phyloP scores from a whole-genome alignment of 2,113 vertebrate species.

The Scophthalmus maximus region DNA sequence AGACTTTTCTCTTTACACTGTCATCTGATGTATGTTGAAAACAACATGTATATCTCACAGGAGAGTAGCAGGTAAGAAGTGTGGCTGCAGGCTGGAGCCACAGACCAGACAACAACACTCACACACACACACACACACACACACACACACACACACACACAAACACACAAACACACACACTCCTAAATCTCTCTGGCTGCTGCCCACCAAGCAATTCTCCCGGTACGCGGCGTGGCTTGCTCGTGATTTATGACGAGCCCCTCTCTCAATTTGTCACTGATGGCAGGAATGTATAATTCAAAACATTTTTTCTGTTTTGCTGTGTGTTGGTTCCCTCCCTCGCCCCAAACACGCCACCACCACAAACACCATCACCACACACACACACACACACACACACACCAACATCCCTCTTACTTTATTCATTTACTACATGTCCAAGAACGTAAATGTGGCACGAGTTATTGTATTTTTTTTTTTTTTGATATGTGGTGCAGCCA shows the following conservation, averaged over 20 bases:
- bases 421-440: slow-evolving; percentile 51
- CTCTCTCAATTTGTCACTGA: slow-evolving; percentile 81
- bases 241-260: slow-evolving; percentile 81
- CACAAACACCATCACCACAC: neutral
- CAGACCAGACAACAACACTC: slow-evolving; percentile 46
- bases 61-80: slow-evolving; percentile 10
- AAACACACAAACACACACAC: slow-evolving; percentile 39
- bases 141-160: slow-evolving; percentile 1
- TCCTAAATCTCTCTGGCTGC: slow-evolving; percentile 81
- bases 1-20: no score
- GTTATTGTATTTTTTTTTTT: slow-evolving; percentile 6
- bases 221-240: slow-evolving; percentile 62
- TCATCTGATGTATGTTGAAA: slow-evolving; percentile 15
- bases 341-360: neutral
- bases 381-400: neutral
- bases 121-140: slow-evolving; percentile 46
- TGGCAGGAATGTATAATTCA: slow-evolving; percentile 80
- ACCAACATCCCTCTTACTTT: slow-evolving; percentile 7
- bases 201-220: slow-evolving; percentile 77
- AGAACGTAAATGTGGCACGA: slow-evolving; percentile 32
- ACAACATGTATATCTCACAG: slow-evolving; percentile 7
- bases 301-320: slow-evolving; percentile 79
- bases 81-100: slow-evolving; percentile 54
- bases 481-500: neutral
- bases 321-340: slow-evolving; percentile 44